Evolutionary conservation across 1,140 invertebrate species (phyloP).

Genomic region (silkworm (Bombyx mori)): DNA sequence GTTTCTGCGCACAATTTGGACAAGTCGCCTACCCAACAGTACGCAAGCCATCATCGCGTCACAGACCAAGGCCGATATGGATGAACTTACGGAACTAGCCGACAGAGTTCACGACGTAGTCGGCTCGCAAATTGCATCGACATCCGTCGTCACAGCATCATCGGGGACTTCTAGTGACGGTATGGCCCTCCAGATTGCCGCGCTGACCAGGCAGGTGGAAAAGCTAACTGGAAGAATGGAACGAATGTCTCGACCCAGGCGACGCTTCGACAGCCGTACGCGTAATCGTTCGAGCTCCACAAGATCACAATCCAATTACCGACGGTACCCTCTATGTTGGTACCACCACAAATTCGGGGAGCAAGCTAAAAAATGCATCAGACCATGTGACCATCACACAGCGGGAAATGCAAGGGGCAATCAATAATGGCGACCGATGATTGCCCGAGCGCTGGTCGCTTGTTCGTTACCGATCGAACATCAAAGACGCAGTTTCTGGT

Average conservation of each 20-base stretch:
- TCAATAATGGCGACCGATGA: slow-evolving; percentile 8
- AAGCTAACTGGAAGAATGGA: background rate
- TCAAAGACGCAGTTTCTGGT: slow-evolving; percentile 5
- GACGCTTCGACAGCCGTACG: background rate
- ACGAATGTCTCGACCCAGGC: background rate
- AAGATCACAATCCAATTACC: slow-evolving; percentile 4
- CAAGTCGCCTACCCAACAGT: slow-evolving; percentile 3
- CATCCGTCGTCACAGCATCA: background rate
- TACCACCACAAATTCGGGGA: slow-evolving; percentile 4
- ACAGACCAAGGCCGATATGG: background rate
- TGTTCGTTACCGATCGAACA: slow-evolving; percentile 3
- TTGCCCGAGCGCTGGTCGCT: slow-evolving; percentile 8
- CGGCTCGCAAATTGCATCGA: background rate
- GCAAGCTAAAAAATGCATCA: background rate
- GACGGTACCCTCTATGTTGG: slow-evolving; percentile 3
- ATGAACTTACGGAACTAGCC: slow-evolving; percentile 9
- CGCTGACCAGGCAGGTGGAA: background rate
- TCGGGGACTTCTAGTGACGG: background rate
- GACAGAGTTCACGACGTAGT: slow-evolving; percentile 5
- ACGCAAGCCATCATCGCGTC: slow-evolving; percentile 6
- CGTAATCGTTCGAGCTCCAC: background rate
- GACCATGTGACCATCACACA: background rate
- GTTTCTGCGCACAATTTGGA: slow-evolving; percentile 8
- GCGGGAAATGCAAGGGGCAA: background rate
- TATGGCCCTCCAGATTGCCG: slow-evolving; percentile 1